Evolutionary conservation across 2,113 vertebrate genomes (phyloP).

Genomic region (Thalassarche chlororhynchos): DNA sequence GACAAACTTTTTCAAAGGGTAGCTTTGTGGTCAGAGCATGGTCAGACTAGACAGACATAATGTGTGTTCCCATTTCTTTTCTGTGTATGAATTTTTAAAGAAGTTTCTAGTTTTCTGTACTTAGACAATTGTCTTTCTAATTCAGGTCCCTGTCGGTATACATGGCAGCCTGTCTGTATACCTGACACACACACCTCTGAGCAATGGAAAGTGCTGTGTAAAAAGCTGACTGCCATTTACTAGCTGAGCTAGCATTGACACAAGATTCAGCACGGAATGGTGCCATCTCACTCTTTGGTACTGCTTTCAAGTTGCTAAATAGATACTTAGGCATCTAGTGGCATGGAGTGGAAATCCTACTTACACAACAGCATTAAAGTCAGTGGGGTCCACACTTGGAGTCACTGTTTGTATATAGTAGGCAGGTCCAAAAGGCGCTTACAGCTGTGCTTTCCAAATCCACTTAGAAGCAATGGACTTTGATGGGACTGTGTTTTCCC

Average conservation of each 20-base stretch:
- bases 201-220: background rate
- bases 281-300: background rate
- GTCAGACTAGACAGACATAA: background rate
- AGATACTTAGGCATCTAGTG: background rate
- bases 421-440: background rate
- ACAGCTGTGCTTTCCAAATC: background rate
- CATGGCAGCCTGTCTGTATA: background rate
- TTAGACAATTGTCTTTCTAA: background rate
- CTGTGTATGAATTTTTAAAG: background rate
- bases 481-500: background rate
- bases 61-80: background rate
- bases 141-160: background rate
- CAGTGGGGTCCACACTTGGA: no score
- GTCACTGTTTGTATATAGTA: background rate
- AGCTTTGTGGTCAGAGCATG: background rate
- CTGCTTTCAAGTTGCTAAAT: background rate
- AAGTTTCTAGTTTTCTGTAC: background rate
- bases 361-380: background rate
- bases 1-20: background rate
- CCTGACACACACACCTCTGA: background rate
- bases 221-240: background rate
- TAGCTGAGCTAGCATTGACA: background rate
- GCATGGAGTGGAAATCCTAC: background rate
- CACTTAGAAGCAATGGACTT: background rate
- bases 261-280: background rate